phyloP scores from a whole-genome alignment of 1,140 invertebrate species.

The Euura saliciscinereae region DNA sequence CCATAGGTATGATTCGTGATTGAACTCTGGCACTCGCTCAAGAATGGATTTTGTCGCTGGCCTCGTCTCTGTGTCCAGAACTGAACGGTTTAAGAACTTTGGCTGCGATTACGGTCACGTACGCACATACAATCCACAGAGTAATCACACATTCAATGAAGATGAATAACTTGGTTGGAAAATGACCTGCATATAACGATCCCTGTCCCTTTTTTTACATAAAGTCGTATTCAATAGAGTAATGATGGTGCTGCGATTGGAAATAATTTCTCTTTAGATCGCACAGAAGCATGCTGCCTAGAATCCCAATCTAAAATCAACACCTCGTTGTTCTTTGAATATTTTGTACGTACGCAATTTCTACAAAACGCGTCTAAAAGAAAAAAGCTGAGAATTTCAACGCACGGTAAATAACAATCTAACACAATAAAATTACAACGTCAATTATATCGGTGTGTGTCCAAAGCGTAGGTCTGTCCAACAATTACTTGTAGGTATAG shows the following conservation, averaged over 20 bases:
- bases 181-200: background rate
- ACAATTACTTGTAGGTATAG: background rate
- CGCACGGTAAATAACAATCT: background rate
- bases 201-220: background rate
- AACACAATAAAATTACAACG: background rate
- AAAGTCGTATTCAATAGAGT: background rate
- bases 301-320: background rate
- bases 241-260: background rate
- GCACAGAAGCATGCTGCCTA: background rate
- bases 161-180: background rate
- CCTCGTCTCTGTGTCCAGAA: conserved; percentile 57
- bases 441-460: background rate
- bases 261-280: background rate
- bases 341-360: background rate
- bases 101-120: background rate
- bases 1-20: background rate
- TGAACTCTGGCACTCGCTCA: background rate
- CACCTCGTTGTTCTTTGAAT: background rate
- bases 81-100: conserved; percentile 42
- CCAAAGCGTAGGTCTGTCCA: background rate
- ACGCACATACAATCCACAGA: background rate
- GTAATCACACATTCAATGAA: background rate
- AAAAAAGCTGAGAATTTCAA: background rate
- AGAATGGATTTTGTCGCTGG: conserved; percentile 5
- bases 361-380: background rate